Evolutionary conservation across 37 sponge, comb jelly and placozoan genomes (phyloP), one percentile per base, ranked within the genome.

Genomic region (Diacarnus erythraeanus): DNA sequence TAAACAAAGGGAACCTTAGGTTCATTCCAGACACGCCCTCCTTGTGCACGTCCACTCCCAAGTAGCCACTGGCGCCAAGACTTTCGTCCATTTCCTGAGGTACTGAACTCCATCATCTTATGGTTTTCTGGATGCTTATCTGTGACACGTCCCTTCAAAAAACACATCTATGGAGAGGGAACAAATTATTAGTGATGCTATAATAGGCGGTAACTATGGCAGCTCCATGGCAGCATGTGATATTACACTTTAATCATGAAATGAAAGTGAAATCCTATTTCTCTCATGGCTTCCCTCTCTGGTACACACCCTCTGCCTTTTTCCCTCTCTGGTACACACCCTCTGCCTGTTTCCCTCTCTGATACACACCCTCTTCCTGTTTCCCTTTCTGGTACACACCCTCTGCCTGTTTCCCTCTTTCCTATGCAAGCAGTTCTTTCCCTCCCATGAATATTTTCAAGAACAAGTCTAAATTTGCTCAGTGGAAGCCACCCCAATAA

Each of bases 131-230:
- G 0, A 38, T 71, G 79, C 66, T 71, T 71, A 30, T 72, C 74
- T 63, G 74, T 23, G 33, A 38, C 40, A 18, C 80, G 71, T 15
- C 80, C 80, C 35, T 86, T 86, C 21, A 85, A 71, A 61, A 85
- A 85, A 40, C 85, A 85, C 78, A 85, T 85, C 85, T 76, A 59
- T 3, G 17, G 2, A 40, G 42, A 8, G 41, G 41, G 23, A 9
- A 40, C 38, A 21, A 37, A 31, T 33, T 12, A 6, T 36, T 27
- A 15, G 21, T 61, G 25, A 6, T 47, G 51, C 12, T 47, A 15
- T 47, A 6, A 47, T 47, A 47, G 12, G 51, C 10, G 12, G 51
- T 47, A 47, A 6, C 12, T 47, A 47, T 47, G 51, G 51, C 51
- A 15, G 51, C 12, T 12, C 12, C 10, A 47, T n/a, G n/a, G n/a